Evolutionary conservation across 2,113 vertebrate genomes (phyloP), one percentile per base, ranked within the genome.

Genomic region (Orycteropus afer): DNA sequence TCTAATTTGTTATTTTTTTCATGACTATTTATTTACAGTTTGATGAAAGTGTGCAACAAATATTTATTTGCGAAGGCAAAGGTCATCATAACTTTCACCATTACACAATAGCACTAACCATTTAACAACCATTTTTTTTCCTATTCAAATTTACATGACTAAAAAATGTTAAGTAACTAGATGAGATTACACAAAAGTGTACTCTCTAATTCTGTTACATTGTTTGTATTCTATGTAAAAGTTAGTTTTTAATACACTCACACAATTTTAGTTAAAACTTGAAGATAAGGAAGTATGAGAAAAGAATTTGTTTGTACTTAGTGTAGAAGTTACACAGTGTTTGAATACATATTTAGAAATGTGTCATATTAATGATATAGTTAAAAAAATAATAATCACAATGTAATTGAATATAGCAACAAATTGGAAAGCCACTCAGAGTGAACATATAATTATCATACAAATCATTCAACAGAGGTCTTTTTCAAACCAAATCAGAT

Each of bases 91-190:
- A 95, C 85, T 96, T 89, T 98, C 97, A 98, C 96, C 37, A 97
- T 90, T 34, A 90, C 55, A 98, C 97, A 94, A 96, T 82, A 98
- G 95, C 96, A 98, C 96, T 98, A 97, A 96, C 97, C 79, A 95
- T 95, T 97, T 98, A 96, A 95, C 95, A 97, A 97, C 87, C 79
- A 96, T 96, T 96, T 93, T 92, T 97, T 97, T 96, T n/a, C n/a
- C 93, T 94, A 93, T 96, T 91, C 93, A 98, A 97, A 96, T 98
- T 96, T 97, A 97, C 94, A 97, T 93, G 90, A 97, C 93, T 93
- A 97, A 96, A 97, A 97, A 97, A 97, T 98, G 94, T 95, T 98
- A 97, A 98, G 90, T 95, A 94, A 93, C 94, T 96, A 96, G 97
- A 97, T 97, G 89, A 97, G 89, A 93, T 14, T 92, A 93, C 95